Percentiles rank a stretch among this genome's conserved stretches.
Conservation (phyloP, 2,113 vertebrate genomes). For the Empidonax alnorum region DNA sequence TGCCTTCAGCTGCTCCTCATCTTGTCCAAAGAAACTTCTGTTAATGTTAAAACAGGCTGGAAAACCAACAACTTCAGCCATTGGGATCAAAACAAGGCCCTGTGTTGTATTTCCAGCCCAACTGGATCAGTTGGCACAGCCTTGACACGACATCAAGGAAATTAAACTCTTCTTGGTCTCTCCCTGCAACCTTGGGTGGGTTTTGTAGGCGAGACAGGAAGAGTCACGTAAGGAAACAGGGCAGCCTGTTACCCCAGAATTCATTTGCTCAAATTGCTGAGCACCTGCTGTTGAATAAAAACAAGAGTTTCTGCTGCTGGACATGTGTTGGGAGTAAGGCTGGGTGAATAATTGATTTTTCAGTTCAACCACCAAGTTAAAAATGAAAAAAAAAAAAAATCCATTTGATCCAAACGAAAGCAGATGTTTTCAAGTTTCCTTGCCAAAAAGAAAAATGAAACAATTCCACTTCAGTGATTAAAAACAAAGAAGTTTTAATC, state of each 20-base stretch:
- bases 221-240: background rate
- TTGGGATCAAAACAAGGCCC: background rate
- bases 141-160: background rate
- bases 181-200: background rate
- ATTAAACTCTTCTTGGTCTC: background rate
- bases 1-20: background rate
- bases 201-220: background rate
- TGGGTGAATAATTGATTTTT: slow-evolving; percentile 56
- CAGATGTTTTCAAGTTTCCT: slow-evolving; percentile 8
- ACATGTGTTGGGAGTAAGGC: background rate
- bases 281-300: background rate
- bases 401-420: background rate
- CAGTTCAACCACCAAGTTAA: slow-evolving; percentile 40
- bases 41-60: background rate
- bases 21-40: background rate
- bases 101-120: accelerated
- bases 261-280: background rate
- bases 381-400: slow-evolving; percentile 5
- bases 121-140: background rate
- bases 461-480: slow-evolving; percentile 26
- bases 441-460: slow-evolving; percentile 58
- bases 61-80: background rate
- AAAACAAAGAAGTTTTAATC: slow-evolving; percentile 6
- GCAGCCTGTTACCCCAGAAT: background rate
- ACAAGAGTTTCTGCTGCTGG: background rate